Conservation (phyloP, 2,797 vertebrate species). For the Clarias laeviceps region DNA sequence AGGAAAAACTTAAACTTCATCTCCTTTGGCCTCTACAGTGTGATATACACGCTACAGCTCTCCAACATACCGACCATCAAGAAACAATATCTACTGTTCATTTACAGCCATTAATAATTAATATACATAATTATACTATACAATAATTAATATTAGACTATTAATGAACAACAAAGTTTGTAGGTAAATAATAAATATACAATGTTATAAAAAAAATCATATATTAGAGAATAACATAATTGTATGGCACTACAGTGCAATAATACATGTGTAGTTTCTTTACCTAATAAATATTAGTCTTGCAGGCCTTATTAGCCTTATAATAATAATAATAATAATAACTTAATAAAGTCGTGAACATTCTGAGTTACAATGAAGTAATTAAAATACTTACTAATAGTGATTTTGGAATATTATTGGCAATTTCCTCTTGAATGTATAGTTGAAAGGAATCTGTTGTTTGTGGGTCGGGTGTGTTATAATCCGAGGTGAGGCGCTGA, state of each 20-base stretch:
- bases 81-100: neutral
- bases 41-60: neutral
- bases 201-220: neutral
- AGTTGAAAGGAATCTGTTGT: neutral
- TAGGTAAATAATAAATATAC: neutral
- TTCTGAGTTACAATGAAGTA: neutral
- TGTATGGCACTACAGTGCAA: neutral
- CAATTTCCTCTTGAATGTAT: neutral
- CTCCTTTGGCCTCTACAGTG: neutral
- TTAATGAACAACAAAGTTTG: neutral
- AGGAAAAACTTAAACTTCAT: neutral
- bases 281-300: neutral
- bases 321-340: neutral
- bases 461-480: slow-evolving; percentile 1
- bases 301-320: neutral
- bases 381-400: neutral
- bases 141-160: neutral
- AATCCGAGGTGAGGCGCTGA: slow-evolving; percentile 7
- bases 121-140: too few relatives aligned
- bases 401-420: neutral
- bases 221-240: neutral
- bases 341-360: neutral
- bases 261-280: neutral
- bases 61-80: neutral
- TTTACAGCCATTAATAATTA: neutral